A percentile compares a stretch with the other conserved stretches of the same genome.
Conservation (phyloP, 2,888 invertebrate species). For the Deilephila porcellus region DNA sequence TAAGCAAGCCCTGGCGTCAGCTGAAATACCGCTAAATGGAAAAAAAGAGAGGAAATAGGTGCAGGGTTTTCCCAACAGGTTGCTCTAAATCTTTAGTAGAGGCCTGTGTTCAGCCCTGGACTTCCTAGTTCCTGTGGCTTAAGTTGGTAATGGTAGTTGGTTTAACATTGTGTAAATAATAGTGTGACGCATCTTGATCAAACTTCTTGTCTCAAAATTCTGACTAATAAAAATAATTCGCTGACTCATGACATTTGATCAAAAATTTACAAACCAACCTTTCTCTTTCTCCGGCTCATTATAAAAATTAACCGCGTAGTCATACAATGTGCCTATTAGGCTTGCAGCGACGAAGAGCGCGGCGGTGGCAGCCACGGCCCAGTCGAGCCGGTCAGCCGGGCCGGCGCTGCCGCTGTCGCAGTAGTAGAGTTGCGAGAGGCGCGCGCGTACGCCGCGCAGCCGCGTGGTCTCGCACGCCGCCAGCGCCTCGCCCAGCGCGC, state of each 20-base stretch:
- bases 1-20: too few relatives aligned
- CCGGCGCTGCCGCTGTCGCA: constrained; percentile 34
- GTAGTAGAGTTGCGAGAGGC: constrained; percentile 39
- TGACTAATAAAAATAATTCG: neutral
- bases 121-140: too few relatives aligned
- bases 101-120: too few relatives aligned
- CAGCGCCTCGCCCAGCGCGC: constrained; percentile 41
- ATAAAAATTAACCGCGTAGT: constrained; percentile 36
- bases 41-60: too few relatives aligned
- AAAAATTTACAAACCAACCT: constrained; percentile 34
- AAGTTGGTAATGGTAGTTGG: too few relatives aligned
- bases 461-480: constrained; percentile 45
- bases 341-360: constrained; percentile 35
- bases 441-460: constrained; percentile 44
- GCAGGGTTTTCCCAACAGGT: too few relatives aligned
- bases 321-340: constrained; percentile 38
- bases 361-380: constrained; percentile 38
- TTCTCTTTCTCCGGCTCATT: constrained; percentile 39
- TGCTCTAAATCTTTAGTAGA: too few relatives aligned
- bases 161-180: too few relatives aligned
- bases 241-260: neutral
- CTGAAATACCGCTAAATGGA: too few relatives aligned
- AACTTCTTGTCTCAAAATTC: neutral
- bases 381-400: constrained; percentile 37
- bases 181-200: too few relatives aligned